Evolutionary conservation across 2,797 vertebrate species (phyloP), one percentile per base, ranked within the genome.

Genomic region (Staurois parvus): DNA sequence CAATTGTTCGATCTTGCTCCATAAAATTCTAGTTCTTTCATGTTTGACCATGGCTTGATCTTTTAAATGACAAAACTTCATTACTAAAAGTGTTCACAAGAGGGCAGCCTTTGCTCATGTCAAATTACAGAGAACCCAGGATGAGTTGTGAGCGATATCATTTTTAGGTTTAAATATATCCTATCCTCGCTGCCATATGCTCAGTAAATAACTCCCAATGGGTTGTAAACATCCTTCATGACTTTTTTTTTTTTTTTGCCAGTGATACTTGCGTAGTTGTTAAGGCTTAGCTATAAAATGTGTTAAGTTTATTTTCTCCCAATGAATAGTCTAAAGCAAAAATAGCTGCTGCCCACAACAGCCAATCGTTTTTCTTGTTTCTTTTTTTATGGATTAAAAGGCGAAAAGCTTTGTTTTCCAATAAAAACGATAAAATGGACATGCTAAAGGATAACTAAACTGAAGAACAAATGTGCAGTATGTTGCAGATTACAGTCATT

Each of bases 151-250:
- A 19, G 19, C 2, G 3, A 11, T 73, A 59, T 21, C 11, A 80
- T 80, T 72, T 56, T 72, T 40, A 24, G 21, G n/a, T 81, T 59
- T 72, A 81, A 52, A 81, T 59, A 34, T 72, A 72, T 59, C 17
- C 15, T 56, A n/a, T 42, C 24, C 30, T 76, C 52, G 5, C 15
- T 26, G 73, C 66, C n/a, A 37, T 83, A 52, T 69, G 66, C 37
- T 76, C 73, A 82, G 10, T 17, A 75, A 37, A 26, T n/a, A 10
- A n/a, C 13, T 45, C 8, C 17, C 42, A 26, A 32, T 56, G 9
- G 12, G n/a, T 28, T 66, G 64, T 42, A 30, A 28, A 42, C 34
- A 45, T 32, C 10, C 17, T 64, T 62, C 6, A n/a, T 26, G 4
- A 24, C 17, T 48, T 48, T 48, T 48, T 28, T 45, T 26, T 40